A percentile compares a stretch with the other conserved stretches of the same genome.
These are phyloP conservation scores for Cheilosia variabilis DNA, from an alignment of 2,888 invertebrate species.

Conservation along the genomic window DNA sequence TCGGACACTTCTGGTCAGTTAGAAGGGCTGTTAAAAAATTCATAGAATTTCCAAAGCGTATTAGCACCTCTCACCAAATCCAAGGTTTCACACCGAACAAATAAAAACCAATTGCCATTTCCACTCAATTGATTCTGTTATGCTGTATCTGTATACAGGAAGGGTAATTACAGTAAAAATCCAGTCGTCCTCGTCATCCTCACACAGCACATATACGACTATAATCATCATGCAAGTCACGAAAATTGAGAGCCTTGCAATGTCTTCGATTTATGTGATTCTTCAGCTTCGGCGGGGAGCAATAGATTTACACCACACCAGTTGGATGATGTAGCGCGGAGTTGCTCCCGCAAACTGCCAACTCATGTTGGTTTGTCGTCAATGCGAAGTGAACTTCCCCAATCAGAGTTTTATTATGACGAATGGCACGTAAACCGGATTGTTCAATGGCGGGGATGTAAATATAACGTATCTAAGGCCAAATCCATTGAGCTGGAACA, in stretches of 20 bases:
- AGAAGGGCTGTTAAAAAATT: neutral
- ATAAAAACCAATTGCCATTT: constrained; percentile 26
- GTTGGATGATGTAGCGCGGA: neutral
- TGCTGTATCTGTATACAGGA: neutral
- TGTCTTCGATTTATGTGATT: constrained; percentile 23
- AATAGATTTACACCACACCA: constrained; percentile 39
- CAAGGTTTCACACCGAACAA: neutral
- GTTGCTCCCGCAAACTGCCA: constrained; percentile 27
- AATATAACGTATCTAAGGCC: neutral
- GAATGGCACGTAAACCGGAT: constrained; percentile 48
- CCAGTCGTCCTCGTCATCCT: constrained; percentile 55
- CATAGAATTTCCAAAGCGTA: neutral
- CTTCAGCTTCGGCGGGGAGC: neutral
- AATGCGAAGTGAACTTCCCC: constrained; percentile 37
- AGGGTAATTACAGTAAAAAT: constrained; percentile 53
- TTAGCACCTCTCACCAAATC: neutral
- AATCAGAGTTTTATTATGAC: constrained; percentile 60
- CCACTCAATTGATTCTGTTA: constrained; percentile 35
- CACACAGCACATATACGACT: constrained; percentile 20
- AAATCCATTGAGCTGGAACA: constrained; percentile 8
- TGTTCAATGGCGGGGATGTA: constrained; percentile 19
- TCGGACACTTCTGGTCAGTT: neutral
- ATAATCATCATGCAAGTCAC: constrained; percentile 58
- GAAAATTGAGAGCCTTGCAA: constrained; percentile 58
- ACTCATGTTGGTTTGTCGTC: constrained; percentile 52